phyloP scores from a whole-genome alignment of 2,888 invertebrate genomes.

The Volucella zonaria region DNA sequence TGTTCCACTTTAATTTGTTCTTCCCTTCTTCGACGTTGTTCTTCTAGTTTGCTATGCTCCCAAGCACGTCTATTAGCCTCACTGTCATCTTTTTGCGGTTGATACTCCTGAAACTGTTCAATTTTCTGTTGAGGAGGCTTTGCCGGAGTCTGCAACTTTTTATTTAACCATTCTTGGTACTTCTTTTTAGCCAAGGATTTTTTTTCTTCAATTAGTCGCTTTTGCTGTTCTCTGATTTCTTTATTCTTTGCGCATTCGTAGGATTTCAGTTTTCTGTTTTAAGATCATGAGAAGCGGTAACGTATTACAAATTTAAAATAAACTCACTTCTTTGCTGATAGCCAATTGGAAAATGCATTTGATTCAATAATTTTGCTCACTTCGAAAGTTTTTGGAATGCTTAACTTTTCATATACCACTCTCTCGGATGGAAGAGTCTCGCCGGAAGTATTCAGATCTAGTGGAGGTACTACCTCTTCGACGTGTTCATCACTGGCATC shows the following conservation, averaged over 20 bases:
- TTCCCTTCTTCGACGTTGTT: slow-evolving; percentile 75
- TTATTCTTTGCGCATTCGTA: slow-evolving; percentile 75
- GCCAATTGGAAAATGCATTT: slow-evolving; percentile 80
- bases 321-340: slow-evolving; percentile 77
- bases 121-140: slow-evolving; percentile 28
- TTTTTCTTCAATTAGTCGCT: slow-evolving; percentile 75
- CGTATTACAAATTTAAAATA: neutral
- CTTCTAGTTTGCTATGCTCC: slow-evolving; percentile 76
- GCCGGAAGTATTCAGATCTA: slow-evolving; percentile 77
- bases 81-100: slow-evolving; percentile 62
- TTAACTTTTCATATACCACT: slow-evolving; percentile 66
- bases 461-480: slow-evolving; percentile 76
- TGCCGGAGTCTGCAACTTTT: slow-evolving; percentile 74
- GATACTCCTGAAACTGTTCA: slow-evolving; percentile 45
- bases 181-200: slow-evolving; percentile 76
- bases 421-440: slow-evolving; percentile 65
- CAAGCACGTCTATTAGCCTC: slow-evolving; percentile 75
- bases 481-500: slow-evolving; percentile 57
- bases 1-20: slow-evolving; percentile 73
- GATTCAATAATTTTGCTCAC: slow-evolving; percentile 76
- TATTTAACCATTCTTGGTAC: slow-evolving; percentile 78
- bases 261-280: slow-evolving; percentile 74
- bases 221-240: slow-evolving; percentile 73
- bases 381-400: slow-evolving; percentile 76
- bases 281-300: neutral